Base-by-base conservation (phyloP, 2,113 vertebrate species). In the Pheucticus melanocephalus region DNA sequence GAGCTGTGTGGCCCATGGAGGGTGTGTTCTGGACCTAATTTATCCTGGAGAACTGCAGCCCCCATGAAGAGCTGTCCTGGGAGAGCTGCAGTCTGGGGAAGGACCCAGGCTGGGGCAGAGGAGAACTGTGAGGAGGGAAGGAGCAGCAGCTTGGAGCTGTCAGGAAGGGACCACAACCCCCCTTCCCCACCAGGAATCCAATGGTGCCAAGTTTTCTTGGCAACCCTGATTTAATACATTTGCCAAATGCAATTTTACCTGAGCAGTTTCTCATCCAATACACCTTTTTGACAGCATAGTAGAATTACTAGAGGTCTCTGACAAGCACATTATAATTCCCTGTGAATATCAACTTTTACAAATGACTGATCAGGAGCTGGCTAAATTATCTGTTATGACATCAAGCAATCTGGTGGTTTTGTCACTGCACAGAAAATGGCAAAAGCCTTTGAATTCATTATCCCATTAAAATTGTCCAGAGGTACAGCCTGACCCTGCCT, bases 231-330 rank as follows among this genome's bases (percentile, higher is more conserved):
- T 37, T 50, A 60, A 53, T n/a, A 15, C 20, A 0, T 53, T 68
- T 87, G 69, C 91, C 70, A 94, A 84, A 66, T 66, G n/a, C 60
- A 50, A 63, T 90, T 94, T 82, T 75, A 88, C 86, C 60, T 85
- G 23, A 92, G 88, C n/a, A n/a, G n/a, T 82, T 92, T 75, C 76
- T 56, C 79, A 42, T 78, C 47, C 60, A 48, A 59, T 56, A 35
- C 59, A 69, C 50, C 47, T 82, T 85, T 78, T 61, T 84, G 75
- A 61, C 79, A 90, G 65, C 27, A n/a, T 2, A 20, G 33, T 39
- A 53, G 66, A 85, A 73, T 75, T 30, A 57, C 37, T 59, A 44
- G 31, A 69, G 37, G 37, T 75, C 35, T 82, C 50, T 78, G 45
- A 90, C 54, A 84, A 84, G 69, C 64, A 16, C 79, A 75, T 87